Evolutionary conservation across 2,113 vertebrate species (phyloP).

Genomic region (Coregonus clupeaformis): DNA sequence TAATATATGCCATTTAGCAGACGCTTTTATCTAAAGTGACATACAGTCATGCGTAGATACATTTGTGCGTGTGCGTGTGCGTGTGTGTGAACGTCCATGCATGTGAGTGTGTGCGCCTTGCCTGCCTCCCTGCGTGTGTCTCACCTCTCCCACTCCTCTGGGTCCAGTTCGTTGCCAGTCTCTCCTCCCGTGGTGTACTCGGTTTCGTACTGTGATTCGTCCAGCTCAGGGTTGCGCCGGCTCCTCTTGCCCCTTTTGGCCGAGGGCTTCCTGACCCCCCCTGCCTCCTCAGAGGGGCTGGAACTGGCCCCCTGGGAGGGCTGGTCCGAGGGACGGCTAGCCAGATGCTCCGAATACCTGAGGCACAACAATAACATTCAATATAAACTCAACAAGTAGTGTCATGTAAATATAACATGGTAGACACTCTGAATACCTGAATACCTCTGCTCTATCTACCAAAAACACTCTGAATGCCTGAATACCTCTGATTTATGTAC

Average conservation of each 20-base stretch:
- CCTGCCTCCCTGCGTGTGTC: not conserved
- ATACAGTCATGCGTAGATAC: no score
- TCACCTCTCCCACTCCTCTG: conserved; percentile 78
- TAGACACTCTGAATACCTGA: no score
- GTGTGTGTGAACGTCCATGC: conserved; percentile 8
- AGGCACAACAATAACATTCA: not conserved
- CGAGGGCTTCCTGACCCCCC: conserved; percentile 60
- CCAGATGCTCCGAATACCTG: conserved; percentile 68
- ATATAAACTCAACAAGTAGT: not conserved
- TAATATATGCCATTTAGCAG: no score
- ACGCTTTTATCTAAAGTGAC: no score
- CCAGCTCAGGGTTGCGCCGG: conserved; percentile 74
- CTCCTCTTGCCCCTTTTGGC: conserved; percentile 71
- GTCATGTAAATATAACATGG: no score
- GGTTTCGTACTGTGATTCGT: conserved; percentile 86
- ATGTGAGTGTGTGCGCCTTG: not conserved
- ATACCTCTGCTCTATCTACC: no score
- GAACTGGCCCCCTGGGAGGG: conserved; percentile 65
- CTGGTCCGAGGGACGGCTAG: conserved; percentile 51
- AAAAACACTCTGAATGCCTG: no score
- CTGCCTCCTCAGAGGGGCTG: conserved; percentile 71
- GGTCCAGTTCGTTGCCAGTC: conserved; percentile 77
- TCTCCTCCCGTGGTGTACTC: conserved; percentile 87
- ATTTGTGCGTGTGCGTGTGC: not conserved
- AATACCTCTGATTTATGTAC: no score